Evolutionary conservation across 92 coral and sea anemone genomes (phyloP).

Genomic region (Parazoanthus atlanticus): DNA sequence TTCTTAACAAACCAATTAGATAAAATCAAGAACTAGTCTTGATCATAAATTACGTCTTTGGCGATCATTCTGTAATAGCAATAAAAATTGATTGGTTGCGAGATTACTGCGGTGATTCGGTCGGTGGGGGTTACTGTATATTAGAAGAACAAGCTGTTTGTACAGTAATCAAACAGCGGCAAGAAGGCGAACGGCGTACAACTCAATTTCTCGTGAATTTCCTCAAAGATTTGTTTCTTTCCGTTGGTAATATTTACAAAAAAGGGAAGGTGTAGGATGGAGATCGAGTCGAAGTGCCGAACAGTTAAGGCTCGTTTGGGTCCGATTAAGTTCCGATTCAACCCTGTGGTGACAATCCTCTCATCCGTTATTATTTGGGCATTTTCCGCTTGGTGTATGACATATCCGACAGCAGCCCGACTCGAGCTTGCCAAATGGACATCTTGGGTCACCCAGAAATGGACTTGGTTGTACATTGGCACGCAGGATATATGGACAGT

Average conservation of each 20-base stretch:
- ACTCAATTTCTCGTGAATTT: background rate
- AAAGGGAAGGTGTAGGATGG: background rate
- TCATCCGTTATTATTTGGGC: constrained; percentile 56
- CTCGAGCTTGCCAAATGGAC: constrained; percentile 48
- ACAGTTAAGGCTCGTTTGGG: constrained; percentile 49
- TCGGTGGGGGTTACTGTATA: background rate
- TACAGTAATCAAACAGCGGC: background rate
- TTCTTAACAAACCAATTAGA: constrained; percentile 29
- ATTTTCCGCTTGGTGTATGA: constrained; percentile 56
- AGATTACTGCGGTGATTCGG: background rate
- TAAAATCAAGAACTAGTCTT: constrained; percentile 13
- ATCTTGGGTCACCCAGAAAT: constrained; percentile 56
- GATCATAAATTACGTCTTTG: background rate
- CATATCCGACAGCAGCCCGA: constrained; percentile 44
- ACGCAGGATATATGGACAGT: constrained; percentile 59
- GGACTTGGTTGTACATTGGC: constrained; percentile 63
- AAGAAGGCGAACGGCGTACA: background rate
- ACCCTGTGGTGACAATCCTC: constrained; percentile 52
- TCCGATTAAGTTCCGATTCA: constrained; percentile 45
- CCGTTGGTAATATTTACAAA: background rate
- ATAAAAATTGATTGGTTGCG: background rate
- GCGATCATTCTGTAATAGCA: background rate
- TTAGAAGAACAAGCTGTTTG: background rate
- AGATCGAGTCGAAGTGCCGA: constrained; percentile 45
- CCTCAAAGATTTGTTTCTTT: background rate